phyloP scores from a whole-genome alignment of 2,888 invertebrate genomes.

The Dermolepida albohirtum region DNA sequence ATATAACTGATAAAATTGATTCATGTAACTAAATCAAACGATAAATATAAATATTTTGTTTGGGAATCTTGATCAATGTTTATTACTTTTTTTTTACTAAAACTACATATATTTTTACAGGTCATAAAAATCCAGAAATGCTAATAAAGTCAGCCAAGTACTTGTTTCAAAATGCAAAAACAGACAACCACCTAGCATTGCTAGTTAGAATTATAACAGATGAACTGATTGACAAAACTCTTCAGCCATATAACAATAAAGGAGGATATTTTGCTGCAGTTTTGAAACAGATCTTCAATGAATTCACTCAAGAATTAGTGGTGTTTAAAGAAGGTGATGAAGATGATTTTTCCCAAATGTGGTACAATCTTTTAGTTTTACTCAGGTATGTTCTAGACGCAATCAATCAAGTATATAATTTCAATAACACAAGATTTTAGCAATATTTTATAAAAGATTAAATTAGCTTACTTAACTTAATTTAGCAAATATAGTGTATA shows the following conservation, averaged over 20 bases:
- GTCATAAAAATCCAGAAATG: slow-evolving; percentile 72
- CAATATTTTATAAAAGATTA: too few species aligned
- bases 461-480: slow-evolving; percentile 36
- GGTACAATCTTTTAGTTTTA: slow-evolving; percentile 60
- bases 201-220: slow-evolving; percentile 73
- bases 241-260: slow-evolving; percentile 61
- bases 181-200: slow-evolving; percentile 71
- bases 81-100: too few species aligned
- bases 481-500: too few species aligned
- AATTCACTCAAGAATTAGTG: slow-evolving; percentile 53
- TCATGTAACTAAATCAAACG: too few species aligned
- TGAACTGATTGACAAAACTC: slow-evolving; percentile 65
- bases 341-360: slow-evolving; percentile 58
- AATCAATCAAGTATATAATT: slow-evolving; percentile 55
- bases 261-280: slow-evolving; percentile 65
- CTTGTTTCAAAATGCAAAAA: slow-evolving; percentile 71
- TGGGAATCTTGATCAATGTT: too few species aligned
- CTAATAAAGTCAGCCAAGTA: slow-evolving; percentile 73
- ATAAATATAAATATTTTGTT: too few species aligned
- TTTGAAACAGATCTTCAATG: slow-evolving; percentile 60
- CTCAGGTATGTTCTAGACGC: slow-evolving; percentile 58
- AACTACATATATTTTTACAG: slow-evolving; percentile 59
- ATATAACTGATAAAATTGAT: too few species aligned
- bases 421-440: too few species aligned
- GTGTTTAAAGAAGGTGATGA: slow-evolving; percentile 52